These are phyloP conservation scores for Dromius quadrimaculatus DNA, from an alignment of 2,888 invertebrate species.

Conservation along the genomic window DNA sequence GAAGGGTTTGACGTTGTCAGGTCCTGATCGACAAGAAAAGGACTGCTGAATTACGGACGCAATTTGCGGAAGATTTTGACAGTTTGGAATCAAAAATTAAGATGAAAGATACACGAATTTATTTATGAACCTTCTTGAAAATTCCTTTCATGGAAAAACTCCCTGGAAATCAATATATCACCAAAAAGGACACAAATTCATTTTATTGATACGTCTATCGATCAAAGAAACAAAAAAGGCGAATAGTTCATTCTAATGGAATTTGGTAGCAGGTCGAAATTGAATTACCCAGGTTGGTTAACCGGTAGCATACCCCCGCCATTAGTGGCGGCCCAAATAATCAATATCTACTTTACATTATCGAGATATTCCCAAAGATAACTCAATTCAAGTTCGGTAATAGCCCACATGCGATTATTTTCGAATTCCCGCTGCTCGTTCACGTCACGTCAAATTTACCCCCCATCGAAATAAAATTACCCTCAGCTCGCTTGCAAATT, in stretches of 20 bases:
- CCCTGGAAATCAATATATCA: too few species aligned
- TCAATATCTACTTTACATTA: slow-evolving; percentile 28
- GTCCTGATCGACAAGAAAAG: background rate
- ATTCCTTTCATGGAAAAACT: too few species aligned
- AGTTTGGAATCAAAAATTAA: too few species aligned
- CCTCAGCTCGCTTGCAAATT: too few species aligned
- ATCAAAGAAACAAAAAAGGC: too few species aligned
- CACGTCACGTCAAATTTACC: background rate
- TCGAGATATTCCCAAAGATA: slow-evolving; percentile 33
- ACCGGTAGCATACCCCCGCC: slow-evolving; percentile 18
- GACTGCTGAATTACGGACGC: background rate
- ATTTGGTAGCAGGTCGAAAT: background rate
- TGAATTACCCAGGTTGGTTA: slow-evolving; percentile 27
- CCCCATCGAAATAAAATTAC: too few species aligned
- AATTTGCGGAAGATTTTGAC: background rate
- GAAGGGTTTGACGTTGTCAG: background rate
- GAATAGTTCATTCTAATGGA: slow-evolving; percentile 1
- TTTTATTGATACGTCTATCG: too few species aligned
- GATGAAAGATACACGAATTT: too few species aligned
- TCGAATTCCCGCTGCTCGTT: background rate
- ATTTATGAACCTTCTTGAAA: too few species aligned
- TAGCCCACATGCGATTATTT: slow-evolving; percentile 6
- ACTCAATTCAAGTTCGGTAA: slow-evolving; percentile 13
- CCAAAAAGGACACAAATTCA: too few species aligned
- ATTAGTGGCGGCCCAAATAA: slow-evolving; percentile 8